Conservation (phyloP, 1,140 invertebrate species). For the Nasonia longicornis region DNA sequence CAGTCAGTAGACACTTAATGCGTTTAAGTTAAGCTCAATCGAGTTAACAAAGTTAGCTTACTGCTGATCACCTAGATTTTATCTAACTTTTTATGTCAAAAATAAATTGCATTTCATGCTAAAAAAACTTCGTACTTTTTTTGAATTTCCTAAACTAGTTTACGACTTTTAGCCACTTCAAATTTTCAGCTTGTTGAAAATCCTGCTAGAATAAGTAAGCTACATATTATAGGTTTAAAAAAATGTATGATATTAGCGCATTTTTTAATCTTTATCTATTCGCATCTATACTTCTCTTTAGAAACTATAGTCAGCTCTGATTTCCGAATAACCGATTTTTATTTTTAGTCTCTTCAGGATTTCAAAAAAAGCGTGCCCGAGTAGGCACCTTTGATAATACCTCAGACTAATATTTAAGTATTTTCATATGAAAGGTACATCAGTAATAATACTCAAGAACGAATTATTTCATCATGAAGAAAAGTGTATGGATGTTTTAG, state of each 20-base stretch:
- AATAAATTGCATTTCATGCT: too few relatives aligned
- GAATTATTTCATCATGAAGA: not conserved
- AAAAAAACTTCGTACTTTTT: too few relatives aligned
- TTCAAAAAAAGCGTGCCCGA: too few relatives aligned
- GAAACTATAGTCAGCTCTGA: not conserved
- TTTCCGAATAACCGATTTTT: not conserved
- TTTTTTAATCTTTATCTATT: too few relatives aligned
- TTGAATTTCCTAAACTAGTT: not conserved
- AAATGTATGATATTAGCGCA: too few relatives aligned
- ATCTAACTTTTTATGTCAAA: too few relatives aligned
- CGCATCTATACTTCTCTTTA: not conserved
- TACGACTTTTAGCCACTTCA: not conserved
- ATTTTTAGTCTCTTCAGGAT: not conserved
- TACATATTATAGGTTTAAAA: too few relatives aligned
- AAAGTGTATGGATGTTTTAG: not conserved
- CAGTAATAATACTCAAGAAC: not conserved
- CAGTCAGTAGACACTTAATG: too few relatives aligned
- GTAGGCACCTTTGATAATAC: too few relatives aligned
- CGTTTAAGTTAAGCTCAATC: too few relatives aligned
- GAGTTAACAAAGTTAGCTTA: too few relatives aligned
- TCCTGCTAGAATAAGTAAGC: not conserved
- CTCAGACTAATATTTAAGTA: not conserved
- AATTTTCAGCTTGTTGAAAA: not conserved
- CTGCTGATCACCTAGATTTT: too few relatives aligned
- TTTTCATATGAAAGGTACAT: not conserved